Conservation (phyloP, 2,888 invertebrate species). For the Ashinkailepas kermadecensis region DNA sequence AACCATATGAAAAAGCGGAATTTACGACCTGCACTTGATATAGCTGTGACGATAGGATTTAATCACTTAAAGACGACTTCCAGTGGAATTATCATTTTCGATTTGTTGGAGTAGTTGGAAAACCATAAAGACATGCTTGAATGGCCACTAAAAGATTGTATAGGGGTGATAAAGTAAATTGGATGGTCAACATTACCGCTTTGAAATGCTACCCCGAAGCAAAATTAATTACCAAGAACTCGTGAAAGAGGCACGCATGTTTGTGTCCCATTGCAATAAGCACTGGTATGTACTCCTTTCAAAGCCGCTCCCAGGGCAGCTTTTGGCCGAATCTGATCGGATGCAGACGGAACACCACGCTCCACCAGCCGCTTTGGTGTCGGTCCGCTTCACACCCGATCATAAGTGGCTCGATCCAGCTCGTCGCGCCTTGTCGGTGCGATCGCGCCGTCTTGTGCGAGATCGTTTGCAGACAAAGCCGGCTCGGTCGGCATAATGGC, state of each 20-base stretch:
- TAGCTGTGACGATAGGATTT: background rate
- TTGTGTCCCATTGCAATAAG: too few relatives aligned
- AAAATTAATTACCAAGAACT: background rate
- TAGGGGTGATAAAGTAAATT: background rate
- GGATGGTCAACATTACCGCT: background rate
- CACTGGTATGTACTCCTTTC: too few relatives aligned
- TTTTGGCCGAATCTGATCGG: too few relatives aligned
- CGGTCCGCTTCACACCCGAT: too few relatives aligned
- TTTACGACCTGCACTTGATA: background rate
- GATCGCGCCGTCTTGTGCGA: too few relatives aligned
- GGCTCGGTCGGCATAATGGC: background rate
- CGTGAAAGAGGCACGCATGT: too few relatives aligned
- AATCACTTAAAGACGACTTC: background rate
- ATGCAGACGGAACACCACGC: too few relatives aligned
- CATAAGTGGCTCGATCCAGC: too few relatives aligned
- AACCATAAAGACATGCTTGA: background rate
- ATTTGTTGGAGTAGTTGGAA: background rate
- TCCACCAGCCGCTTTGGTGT: too few relatives aligned
- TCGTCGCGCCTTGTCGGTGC: too few relatives aligned
- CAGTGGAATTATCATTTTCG: slow-evolving; percentile 6
- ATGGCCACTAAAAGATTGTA: background rate
- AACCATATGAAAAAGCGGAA: slow-evolving; percentile 9
- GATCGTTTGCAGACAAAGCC: background rate
- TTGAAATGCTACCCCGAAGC: background rate
- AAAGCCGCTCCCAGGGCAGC: too few relatives aligned